phyloP scores from a whole-genome alignment of 1,140 invertebrate genomes.

The Glossosoma conforme region DNA sequence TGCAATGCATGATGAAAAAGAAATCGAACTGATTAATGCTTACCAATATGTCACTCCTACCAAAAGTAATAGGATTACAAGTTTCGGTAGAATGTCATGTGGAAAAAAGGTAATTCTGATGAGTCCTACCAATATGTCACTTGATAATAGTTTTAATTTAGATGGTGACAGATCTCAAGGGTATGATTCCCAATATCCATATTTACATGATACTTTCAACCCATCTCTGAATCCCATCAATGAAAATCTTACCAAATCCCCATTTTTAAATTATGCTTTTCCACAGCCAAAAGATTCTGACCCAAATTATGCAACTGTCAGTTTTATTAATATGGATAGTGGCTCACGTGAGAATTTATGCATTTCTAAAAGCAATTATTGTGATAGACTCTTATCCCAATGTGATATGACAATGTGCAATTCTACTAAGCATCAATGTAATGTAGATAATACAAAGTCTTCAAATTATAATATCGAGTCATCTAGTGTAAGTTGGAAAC shows the following conservation, averaged over 20 bases:
- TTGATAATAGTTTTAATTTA: constrained; percentile 44
- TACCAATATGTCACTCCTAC: constrained; percentile 22
- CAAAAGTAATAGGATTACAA: constrained; percentile 20
- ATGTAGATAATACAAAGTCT: constrained; percentile 39
- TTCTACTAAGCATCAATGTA: constrained; percentile 34
- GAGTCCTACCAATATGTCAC: constrained; percentile 41
- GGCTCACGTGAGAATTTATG: constrained; percentile 41
- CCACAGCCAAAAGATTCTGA: too few relatives aligned
- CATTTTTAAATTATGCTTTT: too few relatives aligned
- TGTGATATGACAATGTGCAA: constrained; percentile 37
- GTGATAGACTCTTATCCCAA: not conserved
- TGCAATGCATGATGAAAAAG: constrained; percentile 17
- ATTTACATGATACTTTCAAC: too few relatives aligned
- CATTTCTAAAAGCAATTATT: constrained; percentile 1
- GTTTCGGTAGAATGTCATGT: too few relatives aligned
- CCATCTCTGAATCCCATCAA: too few relatives aligned
- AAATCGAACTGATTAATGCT: constrained; percentile 15
- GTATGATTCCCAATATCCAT: too few relatives aligned
- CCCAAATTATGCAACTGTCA: too few relatives aligned
- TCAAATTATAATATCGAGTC: constrained; percentile 26
- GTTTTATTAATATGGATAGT: constrained; percentile 45
- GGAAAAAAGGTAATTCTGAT: constrained; percentile 2
- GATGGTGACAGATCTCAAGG: constrained; percentile 16
- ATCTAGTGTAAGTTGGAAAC: constrained; percentile 45
- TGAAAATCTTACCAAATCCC: too few relatives aligned